Base-by-base conservation (phyloP, 2,113 vertebrate genomes). In the Phainopepla nitens region DNA sequence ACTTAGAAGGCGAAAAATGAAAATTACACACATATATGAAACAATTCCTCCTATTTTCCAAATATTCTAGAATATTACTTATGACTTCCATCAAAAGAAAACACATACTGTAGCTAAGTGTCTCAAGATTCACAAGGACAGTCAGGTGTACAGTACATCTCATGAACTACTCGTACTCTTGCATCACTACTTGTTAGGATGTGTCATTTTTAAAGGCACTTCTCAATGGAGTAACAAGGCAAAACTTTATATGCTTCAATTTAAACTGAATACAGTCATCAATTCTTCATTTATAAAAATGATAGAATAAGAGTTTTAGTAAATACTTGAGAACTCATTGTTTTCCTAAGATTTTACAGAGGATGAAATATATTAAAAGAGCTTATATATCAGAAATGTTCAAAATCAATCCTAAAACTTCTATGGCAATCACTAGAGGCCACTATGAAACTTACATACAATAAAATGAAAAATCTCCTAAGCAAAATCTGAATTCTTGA, bases 401-500 rank as follows among this genome's bases (percentile, higher is more conserved):
- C 92, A n/a, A 96, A 97, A 82, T 79, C 53, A 66, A 45, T 22
- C 16, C 78, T 65, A 73, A 77, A 70, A 39, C 44, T 57, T 86
- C 75, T 13, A 45, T 10, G 61, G 53, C n/a, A 92, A 93, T 77
- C 68, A 77, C 85, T 68, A 86, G 90, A 94, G 96, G 90, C 61
- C 66, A 80, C 64, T 75, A 89, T 14, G 35, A 97, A 87, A 94
- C 10, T 90, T 79, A 62, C 15, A 88, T 66, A 83, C 39, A 87
- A 96, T 76, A 93, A 94, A 96, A 94, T 39, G 21, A 82, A 96
- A 95, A 95, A 90, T 85, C 54, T 82, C 87, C 91, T 49, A 89
- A 93, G 47, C 22, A 96, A 94, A 95, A 91, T 94, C 83, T 95
- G 41, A 94, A 51, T 95, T 95, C 57, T 93, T 96, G 44, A 80